phyloP scores from a whole-genome alignment of 2,888 invertebrate genomes.

The Amphipoea oculea region DNA sequence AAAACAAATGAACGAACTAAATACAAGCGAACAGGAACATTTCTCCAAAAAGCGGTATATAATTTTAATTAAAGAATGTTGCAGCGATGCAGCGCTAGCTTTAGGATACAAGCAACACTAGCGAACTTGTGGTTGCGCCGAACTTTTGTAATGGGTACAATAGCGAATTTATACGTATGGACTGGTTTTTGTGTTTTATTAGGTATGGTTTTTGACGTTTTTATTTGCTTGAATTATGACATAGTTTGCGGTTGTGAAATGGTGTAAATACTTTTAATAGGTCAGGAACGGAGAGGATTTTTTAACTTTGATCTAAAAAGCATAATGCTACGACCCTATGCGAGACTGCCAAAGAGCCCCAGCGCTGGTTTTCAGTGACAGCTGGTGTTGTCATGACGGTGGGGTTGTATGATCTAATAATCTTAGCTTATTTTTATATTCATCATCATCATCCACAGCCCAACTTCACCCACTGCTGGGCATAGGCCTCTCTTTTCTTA shows the following conservation, averaged over 20 bases:
- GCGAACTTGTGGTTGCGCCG: slow-evolving; percentile 32
- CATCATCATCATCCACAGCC: neutral
- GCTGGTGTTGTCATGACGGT: neutral
- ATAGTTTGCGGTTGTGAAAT: neutral
- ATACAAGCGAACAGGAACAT: slow-evolving; percentile 29
- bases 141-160: slow-evolving; percentile 51
- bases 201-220: slow-evolving; percentile 27
- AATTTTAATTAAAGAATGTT: slow-evolving; percentile 61
- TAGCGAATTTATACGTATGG: slow-evolving; percentile 36
- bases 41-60: slow-evolving; percentile 54
- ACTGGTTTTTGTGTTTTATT: slow-evolving; percentile 36
- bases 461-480: too few species aligned
- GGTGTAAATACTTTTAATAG: neutral
- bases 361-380: neutral
- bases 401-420: neutral
- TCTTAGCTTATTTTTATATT: neutral
- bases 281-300: neutral
- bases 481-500: too few species aligned
- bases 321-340: too few species aligned
- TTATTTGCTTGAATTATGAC: slow-evolving; percentile 31
- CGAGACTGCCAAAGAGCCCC: too few species aligned
- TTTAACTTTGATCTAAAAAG: neutral
- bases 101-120: slow-evolving; percentile 24
- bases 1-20: slow-evolving; percentile 53
- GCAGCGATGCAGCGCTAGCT: slow-evolving; percentile 27